Base-by-base conservation (phyloP, 2,888 invertebrate species). In the Rosalia funebris region DNA sequence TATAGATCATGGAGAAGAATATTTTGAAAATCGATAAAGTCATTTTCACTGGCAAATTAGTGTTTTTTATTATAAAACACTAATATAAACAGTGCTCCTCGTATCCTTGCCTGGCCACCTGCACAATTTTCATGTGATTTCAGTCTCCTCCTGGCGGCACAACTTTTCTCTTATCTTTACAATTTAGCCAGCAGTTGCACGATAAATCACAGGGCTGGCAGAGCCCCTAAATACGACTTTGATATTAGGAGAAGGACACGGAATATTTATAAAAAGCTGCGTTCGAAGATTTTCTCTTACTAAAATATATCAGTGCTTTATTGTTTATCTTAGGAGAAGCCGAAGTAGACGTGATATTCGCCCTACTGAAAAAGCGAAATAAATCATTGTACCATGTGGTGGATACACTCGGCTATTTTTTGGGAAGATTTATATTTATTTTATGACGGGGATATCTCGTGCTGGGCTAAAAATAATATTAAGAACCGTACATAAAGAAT, bases 381-480 rank as follows among this genome's bases (percentile, higher is more conserved):
- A 19, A 41, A 41, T 41, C 41, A 41, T 17, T 17, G 41, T 25
- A 7, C 19, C 41, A 17, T n/a, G 41, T 41, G 41, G 15, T 17
- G 17, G 15, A 41, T 7, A 25, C 25, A n/a, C 7, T 25, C 7
- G 25, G 25, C 25, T 7, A 3, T 41, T 15, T 41, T 41, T 37
- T 41, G 41, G 11, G 15, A 41, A 41, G 41, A 41, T 41, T 41
- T 41, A 41, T 41, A 5, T 25, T 17, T 41, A 41, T 17, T 19
- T 41, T 41, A 41, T 16, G 17, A 17, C n/a, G 41, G 17, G 17
- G 41, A 16, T 41, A 41, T n/a, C 19, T 41, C 17, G 25, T 25
- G n/a, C n/a, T n/a, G n/a, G n/a, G n/a, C n/a, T n/a, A n/a, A n/a
- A n/a, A n/a, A n/a, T n/a, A n/a, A n/a, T n/a, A n/a, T n/a, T n/a